Conservation (phyloP, 2,113 vertebrate species). For the Entomyzon cyanotis region DNA sequence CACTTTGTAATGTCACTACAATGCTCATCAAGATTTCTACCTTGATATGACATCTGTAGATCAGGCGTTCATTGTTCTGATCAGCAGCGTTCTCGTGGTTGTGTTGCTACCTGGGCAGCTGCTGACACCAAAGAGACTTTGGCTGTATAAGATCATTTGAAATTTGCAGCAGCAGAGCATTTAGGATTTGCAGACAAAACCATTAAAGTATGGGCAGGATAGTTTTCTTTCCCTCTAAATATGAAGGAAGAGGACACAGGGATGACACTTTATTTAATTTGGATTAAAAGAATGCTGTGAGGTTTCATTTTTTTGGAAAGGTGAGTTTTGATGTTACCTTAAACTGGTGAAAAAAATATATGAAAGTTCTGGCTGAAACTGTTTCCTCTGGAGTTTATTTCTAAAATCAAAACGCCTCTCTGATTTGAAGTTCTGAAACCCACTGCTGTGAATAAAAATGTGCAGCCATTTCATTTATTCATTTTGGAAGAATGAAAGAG, state of each 20-base stretch:
- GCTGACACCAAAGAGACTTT: constrained; percentile 71
- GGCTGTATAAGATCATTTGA: constrained; percentile 71
- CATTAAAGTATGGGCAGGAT: constrained; percentile 69
- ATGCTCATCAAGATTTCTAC: constrained; percentile 74
- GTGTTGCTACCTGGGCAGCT: constrained; percentile 64
- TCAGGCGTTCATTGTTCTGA: constrained; percentile 71
- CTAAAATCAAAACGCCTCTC: constrained; percentile 82
- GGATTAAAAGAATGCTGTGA: constrained; percentile 72
- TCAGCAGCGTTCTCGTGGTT: constrained; percentile 62
- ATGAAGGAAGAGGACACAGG: constrained; percentile 69
- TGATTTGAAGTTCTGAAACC: constrained; percentile 78
- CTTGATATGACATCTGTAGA: constrained; percentile 65
- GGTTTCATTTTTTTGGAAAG: constrained; percentile 54
- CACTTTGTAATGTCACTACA: constrained; percentile 72
- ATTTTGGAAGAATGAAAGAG: constrained; percentile 73
- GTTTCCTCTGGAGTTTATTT: constrained; percentile 79
- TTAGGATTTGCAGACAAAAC: constrained; percentile 71
- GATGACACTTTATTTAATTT: constrained; percentile 74
- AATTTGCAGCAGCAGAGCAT: constrained; percentile 70
- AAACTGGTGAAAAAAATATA: constrained; percentile 55
- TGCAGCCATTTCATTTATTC: constrained; percentile 72
- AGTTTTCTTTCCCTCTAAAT: constrained; percentile 66
- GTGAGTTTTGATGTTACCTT: constrained; percentile 64
- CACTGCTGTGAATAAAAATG: constrained; percentile 75
- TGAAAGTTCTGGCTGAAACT: constrained; percentile 73